phyloP scores from a whole-genome alignment of 2,888 invertebrate genomes.

The Lasioglossum oenotherae region DNA sequence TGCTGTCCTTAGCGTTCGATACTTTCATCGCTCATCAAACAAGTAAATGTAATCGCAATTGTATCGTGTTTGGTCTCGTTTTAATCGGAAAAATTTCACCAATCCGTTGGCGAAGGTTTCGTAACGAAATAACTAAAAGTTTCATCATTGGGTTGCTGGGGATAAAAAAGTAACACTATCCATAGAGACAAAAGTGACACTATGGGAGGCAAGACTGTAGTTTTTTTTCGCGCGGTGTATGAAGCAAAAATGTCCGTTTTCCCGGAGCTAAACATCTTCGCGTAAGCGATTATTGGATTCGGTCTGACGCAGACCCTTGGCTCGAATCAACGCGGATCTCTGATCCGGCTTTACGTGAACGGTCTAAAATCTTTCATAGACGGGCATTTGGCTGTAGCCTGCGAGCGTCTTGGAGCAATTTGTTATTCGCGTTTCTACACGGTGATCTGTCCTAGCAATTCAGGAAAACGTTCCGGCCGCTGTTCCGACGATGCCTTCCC shows the following conservation, averaged over 20 bases:
- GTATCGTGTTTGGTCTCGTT: too few relatives aligned
- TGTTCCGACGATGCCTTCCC: slow-evolving; percentile 12
- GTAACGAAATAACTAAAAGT: too few relatives aligned
- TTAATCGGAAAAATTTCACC: too few relatives aligned
- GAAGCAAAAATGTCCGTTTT: neutral
- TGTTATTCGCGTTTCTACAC: slow-evolving; percentile 15
- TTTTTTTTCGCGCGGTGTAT: too few relatives aligned
- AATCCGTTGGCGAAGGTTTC: too few relatives aligned
- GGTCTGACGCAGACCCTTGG: neutral
- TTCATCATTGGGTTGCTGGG: too few relatives aligned
- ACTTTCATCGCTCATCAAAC: too few relatives aligned
- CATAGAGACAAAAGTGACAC: too few relatives aligned
- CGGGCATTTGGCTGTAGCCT: neutral
- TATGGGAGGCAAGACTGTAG: too few relatives aligned
- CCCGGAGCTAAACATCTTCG: neutral
- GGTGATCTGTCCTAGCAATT: slow-evolving; percentile 27
- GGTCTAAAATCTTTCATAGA: slow-evolving; percentile 13
- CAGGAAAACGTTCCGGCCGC: slow-evolving; percentile 20
- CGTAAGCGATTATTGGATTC: neutral
- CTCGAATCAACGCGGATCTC: neutral
- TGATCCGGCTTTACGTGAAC: slow-evolving; percentile 2
- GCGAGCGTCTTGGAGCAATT: slow-evolving; percentile 12
- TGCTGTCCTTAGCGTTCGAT: too few relatives aligned
- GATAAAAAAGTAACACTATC: too few relatives aligned
- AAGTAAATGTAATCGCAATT: too few relatives aligned